Base-by-base conservation (phyloP, 2,888 invertebrate species). In the Taphrorychus bicolor region DNA sequence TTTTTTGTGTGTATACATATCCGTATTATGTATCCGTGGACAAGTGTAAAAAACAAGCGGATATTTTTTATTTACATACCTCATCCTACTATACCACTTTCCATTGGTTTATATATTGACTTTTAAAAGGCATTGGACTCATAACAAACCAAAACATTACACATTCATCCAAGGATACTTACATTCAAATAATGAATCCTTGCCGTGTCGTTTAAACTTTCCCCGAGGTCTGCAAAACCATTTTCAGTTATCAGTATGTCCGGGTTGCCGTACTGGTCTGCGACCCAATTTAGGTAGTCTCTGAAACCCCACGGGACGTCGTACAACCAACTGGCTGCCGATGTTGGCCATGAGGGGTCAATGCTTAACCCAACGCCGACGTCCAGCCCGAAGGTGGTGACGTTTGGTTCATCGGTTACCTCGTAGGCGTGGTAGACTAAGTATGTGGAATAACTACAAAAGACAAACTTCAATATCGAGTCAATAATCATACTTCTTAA, bases 291-390 rank as follows among this genome's bases (percentile, higher is more conserved):
- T 0, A 90, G 75, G 0, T 87, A 62, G 63, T 87, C 86, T 66
- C 82, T 78, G 63, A 89, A 83, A 0, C 87, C 88, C 83, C 85
- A 84, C 0, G 89, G 88, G 1, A 85, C 85, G 67, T 85, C 83
- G 52, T 59, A 70, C 19, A 75, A 56, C 75, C 74, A 76, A 22
- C 57, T 58, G 17, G 73, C 70, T 18, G 18, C 52, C 0, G 68
- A 57, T 11, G 84, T 83, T 32, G 86, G 85, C 91, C 90, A 91
- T 0, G 82, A 82, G 0, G 84, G 83, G 77, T 89, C 86, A 73
- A 85, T 83, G 45, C 83, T 84, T 72, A 85, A 81, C 9, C 85
- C 80, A 18, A 88, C 84, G 1, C 88, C 88, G 74, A 87, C 83
- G 75, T 89, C 89, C 88, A 74, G 83, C 2, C 14, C 84, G 61